A percentile compares a stretch with the other conserved stretches of the same genome.
Evolutionary conservation across 1,140 invertebrate genomes (phyloP).

Genomic region (Musca domestica): DNA sequence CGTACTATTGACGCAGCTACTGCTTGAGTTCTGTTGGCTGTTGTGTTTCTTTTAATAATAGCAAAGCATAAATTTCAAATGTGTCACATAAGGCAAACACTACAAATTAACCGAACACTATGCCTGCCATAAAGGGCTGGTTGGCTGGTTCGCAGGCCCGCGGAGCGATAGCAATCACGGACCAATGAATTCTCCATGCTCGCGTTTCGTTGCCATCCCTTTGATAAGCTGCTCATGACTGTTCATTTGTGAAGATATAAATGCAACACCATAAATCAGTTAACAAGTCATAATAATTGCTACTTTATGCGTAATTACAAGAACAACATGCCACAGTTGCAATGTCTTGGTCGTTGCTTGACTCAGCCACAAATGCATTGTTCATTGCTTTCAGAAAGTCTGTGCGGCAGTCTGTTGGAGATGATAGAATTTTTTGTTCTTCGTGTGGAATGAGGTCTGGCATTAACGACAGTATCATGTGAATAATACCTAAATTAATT

Average conservation of each 20-base stretch:
- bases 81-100: constrained; percentile 13
- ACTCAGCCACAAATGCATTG: too few relatives aligned
- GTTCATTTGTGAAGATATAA: constrained; percentile 6
- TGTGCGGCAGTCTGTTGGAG: too few relatives aligned
- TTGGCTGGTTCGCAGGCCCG: not conserved
- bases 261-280: constrained; percentile 17
- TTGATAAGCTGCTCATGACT: not conserved
- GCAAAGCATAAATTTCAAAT: constrained; percentile 12
- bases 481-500: too few relatives aligned
- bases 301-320: constrained; percentile 21
- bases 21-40: too few relatives aligned
- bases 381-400: too few relatives aligned
- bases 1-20: not conserved
- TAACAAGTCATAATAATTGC: constrained; percentile 21
- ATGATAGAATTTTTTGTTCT: too few relatives aligned
- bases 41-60: constrained; percentile 3
- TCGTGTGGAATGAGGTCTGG: too few relatives aligned
- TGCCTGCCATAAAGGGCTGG: not conserved
- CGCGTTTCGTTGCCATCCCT: not conserved
- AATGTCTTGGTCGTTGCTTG: not conserved
- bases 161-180: not conserved
- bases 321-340: constrained; percentile 10
- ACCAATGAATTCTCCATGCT: not conserved
- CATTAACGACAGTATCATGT: too few relatives aligned
- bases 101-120: constrained; percentile 12